Evolutionary conservation across 2,888 invertebrate genomes (phyloP), one percentile per base, ranked within the genome.

Genomic region (Mesorhabditis sp.): DNA sequence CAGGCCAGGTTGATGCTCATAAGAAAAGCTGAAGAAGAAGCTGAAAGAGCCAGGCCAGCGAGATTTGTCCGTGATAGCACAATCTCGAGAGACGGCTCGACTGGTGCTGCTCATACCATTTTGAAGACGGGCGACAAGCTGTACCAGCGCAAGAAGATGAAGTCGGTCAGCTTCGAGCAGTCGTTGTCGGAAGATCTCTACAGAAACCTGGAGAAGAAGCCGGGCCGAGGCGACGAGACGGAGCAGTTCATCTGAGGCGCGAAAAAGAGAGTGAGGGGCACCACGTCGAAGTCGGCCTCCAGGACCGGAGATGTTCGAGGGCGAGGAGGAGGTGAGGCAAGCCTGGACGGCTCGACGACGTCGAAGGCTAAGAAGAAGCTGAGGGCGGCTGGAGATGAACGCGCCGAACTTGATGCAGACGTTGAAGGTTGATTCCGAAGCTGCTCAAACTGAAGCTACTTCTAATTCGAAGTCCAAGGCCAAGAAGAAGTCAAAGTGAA

Each of bases 401-500:
- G 68, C 61, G 63, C 62, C 10, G 45, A 58, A 7, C 68, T 62
- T 61, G 43, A 6, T 42, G 68, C 6, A 4, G 44, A 62, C 13
- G 50, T 43, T 4, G 50, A 65, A 62, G 44, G 28, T 2, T 2
- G 28, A 13, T 13, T 43, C 43, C 2, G 66, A 45, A 45, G 45
- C 45, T 6, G 4, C 6, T 50, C 5, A 66, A 66, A 7, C 64
- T 15, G 13, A 64, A 15, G 28, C 10, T 15, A 43, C 28, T 2
- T 64, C 64, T 43, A 43, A 70, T 10, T n/a, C 70, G 45, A 62
- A 73, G n/a, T 69, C 50, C 50, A 68, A 28, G 41, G 71, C 70
- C n/a, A 67, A 69, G 28, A 28, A 44, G 65, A 74, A 58, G 69
- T 69, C 28, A 28, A 28, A 28, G 28, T 28, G 1, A 1, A 2